A percentile compares a stretch with the other conserved stretches of the same genome.
These are phyloP conservation scores for Epiperipatus broadwayi DNA, from an alignment of 2,888 invertebrate species.

Conservation along the genomic window DNA sequence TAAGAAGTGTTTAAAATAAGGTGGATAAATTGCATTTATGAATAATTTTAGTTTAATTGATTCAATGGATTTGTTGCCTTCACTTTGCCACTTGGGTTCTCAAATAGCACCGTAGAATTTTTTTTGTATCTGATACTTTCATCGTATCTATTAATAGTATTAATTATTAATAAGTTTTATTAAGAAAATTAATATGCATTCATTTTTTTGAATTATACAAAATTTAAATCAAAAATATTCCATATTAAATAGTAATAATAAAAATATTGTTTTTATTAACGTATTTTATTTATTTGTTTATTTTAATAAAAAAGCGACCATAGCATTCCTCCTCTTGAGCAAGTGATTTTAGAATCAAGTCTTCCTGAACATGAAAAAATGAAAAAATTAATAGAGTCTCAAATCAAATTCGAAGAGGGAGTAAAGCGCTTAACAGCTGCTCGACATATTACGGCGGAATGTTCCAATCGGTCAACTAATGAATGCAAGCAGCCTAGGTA, in stretches of 20 bases:
- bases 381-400: conserved; percentile 35
- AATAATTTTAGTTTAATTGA: no score
- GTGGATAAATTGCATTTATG: no score
- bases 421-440: conserved; percentile 20
- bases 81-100: no score
- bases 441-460: conserved; percentile 22
- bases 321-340: conserved; percentile 70
- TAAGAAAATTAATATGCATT: no score
- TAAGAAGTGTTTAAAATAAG: no score
- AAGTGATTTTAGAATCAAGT: conserved; percentile 42
- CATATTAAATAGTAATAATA: neutral
- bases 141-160: no score
- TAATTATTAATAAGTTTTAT: no score
- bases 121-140: no score
- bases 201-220: no score
- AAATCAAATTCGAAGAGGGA: conserved; percentile 25
- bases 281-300: conserved; percentile 11
- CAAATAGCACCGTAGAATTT: no score
- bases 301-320: conserved; percentile 43
- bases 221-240: neutral
- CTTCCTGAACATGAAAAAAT: conserved; percentile 43
- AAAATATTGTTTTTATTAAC: conserved; percentile 4
- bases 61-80: no score
- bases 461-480: conserved; percentile 33
- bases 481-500: conserved; percentile 28